These are phyloP conservation scores for Tonatia bakeri DNA, from an alignment of 2,113 vertebrate genomes.

Conservation along the genomic window DNA sequence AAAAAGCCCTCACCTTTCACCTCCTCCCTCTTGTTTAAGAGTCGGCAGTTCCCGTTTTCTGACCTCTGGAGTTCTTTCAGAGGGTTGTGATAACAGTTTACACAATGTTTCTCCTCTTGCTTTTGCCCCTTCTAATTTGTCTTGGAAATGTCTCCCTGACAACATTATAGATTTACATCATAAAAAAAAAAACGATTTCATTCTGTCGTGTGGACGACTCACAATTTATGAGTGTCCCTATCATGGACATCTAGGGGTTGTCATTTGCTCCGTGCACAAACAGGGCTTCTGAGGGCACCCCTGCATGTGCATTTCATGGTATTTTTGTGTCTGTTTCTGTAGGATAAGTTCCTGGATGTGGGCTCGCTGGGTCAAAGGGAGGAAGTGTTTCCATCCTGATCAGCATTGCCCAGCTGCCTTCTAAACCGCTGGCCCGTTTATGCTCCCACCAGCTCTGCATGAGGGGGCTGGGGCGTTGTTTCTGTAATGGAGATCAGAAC, in stretches of 20 bases:
- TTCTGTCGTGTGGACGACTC: not conserved
- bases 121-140: not conserved
- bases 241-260: not conserved
- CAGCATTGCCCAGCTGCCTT: not conserved
- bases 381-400: not conserved
- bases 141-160: not conserved
- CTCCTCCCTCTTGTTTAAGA: accelerated
- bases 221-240: not conserved
- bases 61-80: not conserved
- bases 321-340: not conserved
- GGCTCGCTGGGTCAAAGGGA: not conserved
- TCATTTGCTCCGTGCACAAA: not conserved
- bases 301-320: accelerated
- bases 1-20: accelerated
- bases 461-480: not conserved
- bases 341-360: not conserved
- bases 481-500: not conserved
- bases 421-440: not conserved
- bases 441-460: not conserved
- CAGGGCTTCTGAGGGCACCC: not conserved
- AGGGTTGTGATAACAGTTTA: not conserved
- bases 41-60: not conserved
- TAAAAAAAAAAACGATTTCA: not conserved
- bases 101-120: not conserved
- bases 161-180: not conserved